Percentiles rank a stretch among this genome's conserved stretches.
phyloP scores from a whole-genome alignment of 2,113 vertebrate species.

The Pelobates fuscus region DNA sequence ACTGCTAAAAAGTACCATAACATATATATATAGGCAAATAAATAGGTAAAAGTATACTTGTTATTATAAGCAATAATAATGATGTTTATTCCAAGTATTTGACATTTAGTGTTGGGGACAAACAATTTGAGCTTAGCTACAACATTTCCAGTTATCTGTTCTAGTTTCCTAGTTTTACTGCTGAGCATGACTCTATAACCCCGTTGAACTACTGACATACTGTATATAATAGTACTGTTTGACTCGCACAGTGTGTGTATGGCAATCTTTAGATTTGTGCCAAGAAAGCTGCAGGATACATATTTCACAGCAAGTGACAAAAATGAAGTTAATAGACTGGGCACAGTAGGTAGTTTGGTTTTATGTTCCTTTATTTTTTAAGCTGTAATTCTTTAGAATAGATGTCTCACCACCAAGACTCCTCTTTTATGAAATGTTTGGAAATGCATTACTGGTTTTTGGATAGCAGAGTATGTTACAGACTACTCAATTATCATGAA shows the following conservation, averaged over 20 bases:
- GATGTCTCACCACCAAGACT: not conserved
- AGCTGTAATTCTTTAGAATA: not conserved
- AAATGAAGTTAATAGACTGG: not conserved
- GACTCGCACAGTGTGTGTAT: not conserved
- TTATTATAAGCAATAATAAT: too few species aligned
- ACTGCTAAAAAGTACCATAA: too few species aligned
- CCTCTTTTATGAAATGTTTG: not conserved
- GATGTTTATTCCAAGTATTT: too few species aligned
- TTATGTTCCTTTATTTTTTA: not conserved
- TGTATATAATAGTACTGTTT: not conserved
- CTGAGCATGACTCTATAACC: not conserved
- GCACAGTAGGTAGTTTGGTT: not conserved
- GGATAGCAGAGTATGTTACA: too few species aligned
- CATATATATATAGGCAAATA: too few species aligned
- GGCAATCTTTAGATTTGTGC: conserved; percentile 5
- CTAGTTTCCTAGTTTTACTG: not conserved
- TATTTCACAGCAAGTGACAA: conserved; percentile 30
- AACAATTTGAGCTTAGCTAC: not conserved
- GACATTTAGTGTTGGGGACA: not conserved
- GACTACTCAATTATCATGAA: too few species aligned
- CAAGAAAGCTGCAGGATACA: not conserved
- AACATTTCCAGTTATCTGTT: not conserved
- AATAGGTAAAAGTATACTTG: too few species aligned
- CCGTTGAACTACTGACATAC: not conserved
- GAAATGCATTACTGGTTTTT: not conserved